phyloP scores from a whole-genome alignment of 2,797 vertebrate genomes.

The Molossus alvarezi region DNA sequence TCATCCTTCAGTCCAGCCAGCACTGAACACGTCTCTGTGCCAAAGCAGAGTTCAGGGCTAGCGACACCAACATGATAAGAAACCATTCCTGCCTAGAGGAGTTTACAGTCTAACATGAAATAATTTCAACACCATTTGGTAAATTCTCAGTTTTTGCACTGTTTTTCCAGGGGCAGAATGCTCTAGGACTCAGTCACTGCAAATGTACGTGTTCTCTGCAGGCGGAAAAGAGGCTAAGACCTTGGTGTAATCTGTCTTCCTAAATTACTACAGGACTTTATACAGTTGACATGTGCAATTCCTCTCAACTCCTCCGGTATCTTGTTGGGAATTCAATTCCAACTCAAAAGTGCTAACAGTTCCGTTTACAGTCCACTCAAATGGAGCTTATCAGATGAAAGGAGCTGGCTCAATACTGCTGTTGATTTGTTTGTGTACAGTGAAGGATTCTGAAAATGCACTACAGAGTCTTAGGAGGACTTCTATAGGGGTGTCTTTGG shows the following conservation, averaged over 20 bases:
- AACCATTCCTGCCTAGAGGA: not conserved
- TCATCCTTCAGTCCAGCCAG: not conserved
- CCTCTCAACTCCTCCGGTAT: not conserved
- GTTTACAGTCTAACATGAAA: not conserved
- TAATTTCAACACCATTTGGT: not conserved
- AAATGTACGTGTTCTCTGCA: not conserved
- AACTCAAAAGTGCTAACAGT: not conserved
- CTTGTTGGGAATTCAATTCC: not conserved
- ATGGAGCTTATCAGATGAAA: constrained; percentile 45
- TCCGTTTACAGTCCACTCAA: not conserved
- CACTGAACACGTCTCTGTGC: not conserved
- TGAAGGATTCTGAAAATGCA: not conserved
- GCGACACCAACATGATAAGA: not conserved
- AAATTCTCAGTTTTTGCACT: not conserved
- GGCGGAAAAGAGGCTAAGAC: not conserved
- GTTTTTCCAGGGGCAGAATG: not conserved
- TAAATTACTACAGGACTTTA: not conserved
- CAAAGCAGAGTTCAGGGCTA: not conserved
- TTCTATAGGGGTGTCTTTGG: not conserved
- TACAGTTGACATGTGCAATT: not conserved
- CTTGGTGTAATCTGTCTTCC: not conserved
- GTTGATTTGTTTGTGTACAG: not conserved
- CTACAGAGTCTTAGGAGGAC: not conserved
- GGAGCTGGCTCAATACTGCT: not conserved
- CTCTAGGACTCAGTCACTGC: not conserved